Evolutionary conservation across 2,797 vertebrate genomes (phyloP).

Genomic region (Chiroxiphia lanceolata): DNA sequence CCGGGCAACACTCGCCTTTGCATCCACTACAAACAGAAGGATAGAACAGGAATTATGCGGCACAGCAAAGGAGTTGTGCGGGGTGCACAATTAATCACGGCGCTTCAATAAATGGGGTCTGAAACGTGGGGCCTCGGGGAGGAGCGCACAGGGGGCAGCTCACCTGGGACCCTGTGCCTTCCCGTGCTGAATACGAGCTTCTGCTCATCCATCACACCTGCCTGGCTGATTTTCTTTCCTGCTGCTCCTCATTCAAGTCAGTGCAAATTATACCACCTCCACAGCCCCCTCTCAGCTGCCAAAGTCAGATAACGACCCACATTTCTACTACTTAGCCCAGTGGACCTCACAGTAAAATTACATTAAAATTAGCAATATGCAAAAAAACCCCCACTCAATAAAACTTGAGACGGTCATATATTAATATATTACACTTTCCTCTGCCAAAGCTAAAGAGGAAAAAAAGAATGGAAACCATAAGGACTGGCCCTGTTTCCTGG

Average conservation of each 20-base stretch:
- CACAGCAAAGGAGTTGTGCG: slow-evolving; percentile 6
- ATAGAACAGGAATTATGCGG: slow-evolving; percentile 59
- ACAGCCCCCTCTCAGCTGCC: neutral
- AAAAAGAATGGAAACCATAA: neutral
- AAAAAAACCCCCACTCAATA: neutral
- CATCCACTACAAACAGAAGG: slow-evolving; percentile 69
- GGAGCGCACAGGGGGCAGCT: neutral
- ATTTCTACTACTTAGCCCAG: neutral
- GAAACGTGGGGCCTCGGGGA: neutral
- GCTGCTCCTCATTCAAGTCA: neutral
- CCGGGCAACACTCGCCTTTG: slow-evolving; percentile 48
- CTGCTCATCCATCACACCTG: neutral
- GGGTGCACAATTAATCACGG: slow-evolving; percentile 5
- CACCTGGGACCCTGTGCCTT: neutral
- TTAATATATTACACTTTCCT: neutral
- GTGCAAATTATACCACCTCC: neutral
- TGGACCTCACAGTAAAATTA: neutral
- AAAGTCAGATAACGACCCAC: neutral
- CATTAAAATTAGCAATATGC: neutral
- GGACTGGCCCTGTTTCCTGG: neutral
- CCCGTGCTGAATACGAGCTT: neutral
- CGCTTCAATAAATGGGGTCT: neutral
- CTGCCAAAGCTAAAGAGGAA: neutral
- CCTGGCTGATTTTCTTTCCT: neutral
- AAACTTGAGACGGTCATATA: neutral